Evolutionary conservation across 30 jellyfish, hydroid and myxozoan species (phyloP).

Genomic region (Aurelia sp.): DNA sequence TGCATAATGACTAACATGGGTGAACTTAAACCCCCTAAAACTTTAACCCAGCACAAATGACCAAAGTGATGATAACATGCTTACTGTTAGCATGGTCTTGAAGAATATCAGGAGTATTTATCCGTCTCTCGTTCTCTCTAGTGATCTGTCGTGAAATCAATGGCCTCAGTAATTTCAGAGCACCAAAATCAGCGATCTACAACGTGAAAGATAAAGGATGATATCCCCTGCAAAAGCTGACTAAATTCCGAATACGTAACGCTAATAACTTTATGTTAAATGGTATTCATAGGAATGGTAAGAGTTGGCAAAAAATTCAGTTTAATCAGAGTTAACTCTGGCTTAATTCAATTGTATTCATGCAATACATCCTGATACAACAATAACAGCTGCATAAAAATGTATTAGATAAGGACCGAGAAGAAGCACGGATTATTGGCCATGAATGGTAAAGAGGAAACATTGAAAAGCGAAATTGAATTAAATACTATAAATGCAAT

Average conservation of each 20-base stretch:
- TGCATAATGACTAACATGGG: too few species aligned
- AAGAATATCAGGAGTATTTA: conserved; percentile 1
- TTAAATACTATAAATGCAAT: too few species aligned
- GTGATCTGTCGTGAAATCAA: conserved; percentile 1
- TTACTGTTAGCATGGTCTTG: not conserved
- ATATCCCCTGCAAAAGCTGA: too few species aligned
- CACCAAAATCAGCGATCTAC: conserved; percentile 74
- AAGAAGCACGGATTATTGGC: not conserved
- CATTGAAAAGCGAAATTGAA: too few species aligned
- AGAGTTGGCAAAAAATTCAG: not conserved
- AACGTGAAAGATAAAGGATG: not conserved
- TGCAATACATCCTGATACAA: not conserved
- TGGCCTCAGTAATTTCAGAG: conserved; percentile 48
- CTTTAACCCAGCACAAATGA: too few species aligned
- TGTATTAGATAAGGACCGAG: not conserved
- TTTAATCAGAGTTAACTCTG: too few species aligned
- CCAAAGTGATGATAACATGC: not conserved
- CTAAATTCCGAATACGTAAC: too few species aligned
- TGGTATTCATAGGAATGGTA: too few species aligned
- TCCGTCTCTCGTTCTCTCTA: not conserved
- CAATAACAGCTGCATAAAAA: not conserved
- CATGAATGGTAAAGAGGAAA: not conserved
- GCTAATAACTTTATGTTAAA: too few species aligned
- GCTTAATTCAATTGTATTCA: not conserved
- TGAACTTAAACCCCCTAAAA: too few species aligned